Conservation (phyloP, 2,888 invertebrate species). For the Mesopsocus fuscifrons region DNA sequence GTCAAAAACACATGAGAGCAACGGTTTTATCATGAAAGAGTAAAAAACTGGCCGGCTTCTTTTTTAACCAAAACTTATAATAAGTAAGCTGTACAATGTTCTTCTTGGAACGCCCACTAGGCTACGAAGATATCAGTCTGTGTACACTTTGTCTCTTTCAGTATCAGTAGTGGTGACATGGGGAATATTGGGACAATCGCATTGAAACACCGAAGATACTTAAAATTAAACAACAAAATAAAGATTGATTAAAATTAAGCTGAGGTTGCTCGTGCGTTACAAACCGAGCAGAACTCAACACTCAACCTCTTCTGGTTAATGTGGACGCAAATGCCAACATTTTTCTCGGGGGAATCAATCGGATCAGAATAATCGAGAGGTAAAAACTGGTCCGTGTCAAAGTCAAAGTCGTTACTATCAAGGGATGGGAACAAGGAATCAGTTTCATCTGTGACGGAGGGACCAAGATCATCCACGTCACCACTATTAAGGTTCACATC, state of each 20-base stretch:
- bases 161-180: too few species aligned
- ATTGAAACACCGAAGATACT: too few species aligned
- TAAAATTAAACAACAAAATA: neutral
- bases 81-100: neutral
- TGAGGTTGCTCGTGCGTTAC: neutral
- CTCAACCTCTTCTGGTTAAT: slow-evolving; percentile 1
- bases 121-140: too few species aligned
- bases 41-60: too few species aligned
- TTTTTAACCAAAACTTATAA: neutral
- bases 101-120: too few species aligned
- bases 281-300: slow-evolving; percentile 6
- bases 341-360: neutral
- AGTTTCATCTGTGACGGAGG: neutral
- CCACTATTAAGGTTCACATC: neutral
- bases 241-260: neutral
- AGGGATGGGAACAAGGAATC: neutral
- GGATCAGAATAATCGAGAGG: too few species aligned
- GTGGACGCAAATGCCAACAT: slow-evolving; percentile 3
- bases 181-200: too few species aligned
- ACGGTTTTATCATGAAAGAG: too few species aligned
- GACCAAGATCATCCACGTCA: neutral
- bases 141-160: too few species aligned
- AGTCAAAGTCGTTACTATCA: neutral
- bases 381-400: neutral
- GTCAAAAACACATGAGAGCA: neutral